These are phyloP conservation scores for Carcina quercana DNA, from an alignment of 2,888 invertebrate species.

Conservation along the genomic window DNA sequence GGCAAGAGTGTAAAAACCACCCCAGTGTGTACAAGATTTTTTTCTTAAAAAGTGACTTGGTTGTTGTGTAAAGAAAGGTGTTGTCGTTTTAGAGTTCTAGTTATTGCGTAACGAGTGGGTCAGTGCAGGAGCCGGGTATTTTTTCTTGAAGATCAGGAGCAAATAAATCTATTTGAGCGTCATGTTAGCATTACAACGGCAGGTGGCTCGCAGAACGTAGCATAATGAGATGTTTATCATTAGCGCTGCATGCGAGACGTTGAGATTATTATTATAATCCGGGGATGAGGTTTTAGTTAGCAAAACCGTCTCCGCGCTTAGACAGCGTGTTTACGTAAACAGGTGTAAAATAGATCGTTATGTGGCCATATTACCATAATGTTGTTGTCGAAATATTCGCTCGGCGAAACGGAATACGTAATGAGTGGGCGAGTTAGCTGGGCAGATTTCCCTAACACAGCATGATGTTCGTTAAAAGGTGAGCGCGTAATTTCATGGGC, in stretches of 20 bases:
- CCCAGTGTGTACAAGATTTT: too few species aligned
- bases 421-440: constrained; percentile 49
- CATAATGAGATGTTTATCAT: too few species aligned
- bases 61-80: too few species aligned
- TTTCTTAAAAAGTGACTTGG: too few species aligned
- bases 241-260: background rate
- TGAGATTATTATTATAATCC: constrained; percentile 6
- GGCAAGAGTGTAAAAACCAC: too few species aligned
- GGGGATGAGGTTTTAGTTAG: constrained; percentile 15
- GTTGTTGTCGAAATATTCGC: constrained; percentile 69
- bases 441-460: constrained; percentile 50
- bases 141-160: too few species aligned
- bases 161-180: too few species aligned
- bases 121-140: too few species aligned
- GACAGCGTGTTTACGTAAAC: constrained; percentile 62
- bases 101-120: too few species aligned
- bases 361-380: constrained; percentile 64
- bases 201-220: too few species aligned
- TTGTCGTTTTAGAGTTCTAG: too few species aligned
- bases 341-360: constrained; percentile 67
- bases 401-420: constrained; percentile 57
- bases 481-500: constrained; percentile 47
- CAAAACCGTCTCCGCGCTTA: constrained; percentile 52
- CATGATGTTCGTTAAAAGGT: constrained; percentile 48
- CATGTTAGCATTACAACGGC: too few species aligned